Evolutionary conservation across 30 jellyfish, hydroid and myxozoan species (phyloP), one percentile per base, ranked within the genome.

Genomic region (Sanderia malayensis): DNA sequence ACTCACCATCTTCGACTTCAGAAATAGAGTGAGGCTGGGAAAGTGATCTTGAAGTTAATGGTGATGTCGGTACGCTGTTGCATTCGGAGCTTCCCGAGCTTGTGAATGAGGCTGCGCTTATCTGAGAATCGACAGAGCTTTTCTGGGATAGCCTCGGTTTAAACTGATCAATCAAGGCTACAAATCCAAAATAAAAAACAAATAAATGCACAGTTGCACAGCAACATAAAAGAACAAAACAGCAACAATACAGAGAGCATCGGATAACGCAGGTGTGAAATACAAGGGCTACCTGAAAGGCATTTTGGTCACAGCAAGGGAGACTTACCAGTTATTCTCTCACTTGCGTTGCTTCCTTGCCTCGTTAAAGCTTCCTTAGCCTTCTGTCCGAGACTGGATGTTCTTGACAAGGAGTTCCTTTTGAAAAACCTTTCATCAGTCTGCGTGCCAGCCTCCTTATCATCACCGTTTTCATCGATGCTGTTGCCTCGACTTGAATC

Each of bases 151-250:
- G 69, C 53, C 84, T 82, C 27, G 97, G 95, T 61, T 83, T 82
- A 44, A 89, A 58, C 18, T 71, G 85, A 44, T 84, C 95, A 45
- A 89, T 61, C 24, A 89, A 34, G n/a, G 93, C 97, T 89, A 31
- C 10, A 58, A 64, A 76, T 3, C 58, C 28, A 60, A 26, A 28
- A 29, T 21, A 13, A 73, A 21, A 49, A 44, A 13, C 4, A 6
- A 23, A n/a, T n/a, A n/a, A n/a, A n/a, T n/a, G n/a, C n/a, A n/a
- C n/a, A n/a, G n/a, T n/a, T n/a, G n/a, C n/a, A n/a, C n/a, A n/a
- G n/a, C n/a, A n/a, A n/a, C n/a, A n/a, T n/a, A n/a, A n/a, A n/a
- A n/a, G n/a, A n/a, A n/a, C n/a, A n/a, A n/a, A n/a, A n/a, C n/a
- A n/a, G n/a, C n/a, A n/a, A n/a, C n/a, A n/a, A n/a, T n/a, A n/a